These are phyloP conservation scores for Rambutsinella grinnellia DNA, from an alignment of 2,888 invertebrate species.

Conservation along the genomic window DNA sequence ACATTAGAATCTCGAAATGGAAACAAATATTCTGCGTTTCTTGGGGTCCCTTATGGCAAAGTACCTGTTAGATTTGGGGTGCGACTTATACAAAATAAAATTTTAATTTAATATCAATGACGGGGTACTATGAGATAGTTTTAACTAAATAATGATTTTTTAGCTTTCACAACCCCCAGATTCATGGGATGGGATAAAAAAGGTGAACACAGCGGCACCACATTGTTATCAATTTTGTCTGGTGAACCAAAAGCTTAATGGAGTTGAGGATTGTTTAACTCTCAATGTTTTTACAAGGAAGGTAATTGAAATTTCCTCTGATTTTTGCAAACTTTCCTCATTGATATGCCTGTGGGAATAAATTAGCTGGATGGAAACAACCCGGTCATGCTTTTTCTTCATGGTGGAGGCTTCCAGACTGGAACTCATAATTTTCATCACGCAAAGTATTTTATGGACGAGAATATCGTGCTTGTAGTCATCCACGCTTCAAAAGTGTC, in stretches of 20 bases:
- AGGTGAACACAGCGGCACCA: slow-evolving; percentile 26
- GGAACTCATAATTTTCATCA: slow-evolving; percentile 22
- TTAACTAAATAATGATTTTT: background rate
- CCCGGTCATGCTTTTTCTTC: slow-evolving; percentile 49
- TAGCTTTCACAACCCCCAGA: slow-evolving; percentile 24
- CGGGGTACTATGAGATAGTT: background rate
- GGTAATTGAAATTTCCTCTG: slow-evolving; percentile 5
- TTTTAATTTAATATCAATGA: background rate
- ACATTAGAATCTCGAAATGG: slow-evolving; percentile 29
- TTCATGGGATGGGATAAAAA: slow-evolving; percentile 35
- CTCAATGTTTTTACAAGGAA: slow-evolving; percentile 34
- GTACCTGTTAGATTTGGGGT: slow-evolving; percentile 43
- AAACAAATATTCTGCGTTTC: slow-evolving; percentile 31
- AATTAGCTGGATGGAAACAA: slow-evolving; percentile 11
- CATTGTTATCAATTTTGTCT: slow-evolving; percentile 44
- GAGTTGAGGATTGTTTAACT: slow-evolving; percentile 46
- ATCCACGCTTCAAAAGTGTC: slow-evolving; percentile 41
- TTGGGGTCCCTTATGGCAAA: slow-evolving; percentile 45
- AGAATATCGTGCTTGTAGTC: slow-evolving; percentile 51
- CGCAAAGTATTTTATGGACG: slow-evolving; percentile 45
- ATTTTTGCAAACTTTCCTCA: background rate
- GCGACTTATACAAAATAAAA: slow-evolving; percentile 2
- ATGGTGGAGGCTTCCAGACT: slow-evolving; percentile 45
- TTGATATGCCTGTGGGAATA: background rate
- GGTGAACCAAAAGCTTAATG: slow-evolving; percentile 12